A percentile compares a stretch with the other conserved stretches of the same genome.
phyloP scores from a whole-genome alignment of 2,888 invertebrate genomes.

The Meteorus cinctellus region DNA sequence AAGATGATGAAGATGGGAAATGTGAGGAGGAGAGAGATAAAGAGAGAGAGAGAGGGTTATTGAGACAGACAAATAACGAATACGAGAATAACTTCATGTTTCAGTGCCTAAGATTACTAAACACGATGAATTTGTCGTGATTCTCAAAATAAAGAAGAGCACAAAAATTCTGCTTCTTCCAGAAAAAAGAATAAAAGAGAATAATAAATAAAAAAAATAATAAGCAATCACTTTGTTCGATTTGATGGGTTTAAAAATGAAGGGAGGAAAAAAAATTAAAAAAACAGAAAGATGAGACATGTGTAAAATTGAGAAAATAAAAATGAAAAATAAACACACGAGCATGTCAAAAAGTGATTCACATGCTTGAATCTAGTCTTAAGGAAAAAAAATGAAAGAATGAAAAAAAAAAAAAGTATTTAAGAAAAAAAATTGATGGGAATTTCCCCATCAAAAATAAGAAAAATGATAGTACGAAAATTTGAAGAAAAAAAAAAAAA shows the following conservation, averaged over 20 bases:
- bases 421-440: constrained; percentile 31
- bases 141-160: constrained; percentile 17
- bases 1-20: background rate
- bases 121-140: constrained; percentile 53
- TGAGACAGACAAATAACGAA: constrained; percentile 38
- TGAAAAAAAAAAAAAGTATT: constrained; percentile 8
- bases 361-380: constrained; percentile 34
- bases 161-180: constrained; percentile 39
- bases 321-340: background rate
- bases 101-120: constrained; percentile 66
- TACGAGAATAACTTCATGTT: constrained; percentile 62
- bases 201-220: constrained; percentile 17
- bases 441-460: constrained; percentile 14
- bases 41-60: constrained; percentile 27
- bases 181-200: constrained; percentile 17
- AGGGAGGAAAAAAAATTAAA: background rate
- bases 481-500: constrained; percentile 20
- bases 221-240: constrained; percentile 40
- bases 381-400: constrained; percentile 2
- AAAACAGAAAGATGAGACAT: background rate
- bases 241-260: constrained; percentile 17
- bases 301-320: background rate
- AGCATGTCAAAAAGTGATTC: background rate
- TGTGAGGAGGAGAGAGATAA: background rate
- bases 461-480: constrained; percentile 26